Evolutionary conservation across 1,140 invertebrate genomes (phyloP).

Genomic region (Papilio machaon): DNA sequence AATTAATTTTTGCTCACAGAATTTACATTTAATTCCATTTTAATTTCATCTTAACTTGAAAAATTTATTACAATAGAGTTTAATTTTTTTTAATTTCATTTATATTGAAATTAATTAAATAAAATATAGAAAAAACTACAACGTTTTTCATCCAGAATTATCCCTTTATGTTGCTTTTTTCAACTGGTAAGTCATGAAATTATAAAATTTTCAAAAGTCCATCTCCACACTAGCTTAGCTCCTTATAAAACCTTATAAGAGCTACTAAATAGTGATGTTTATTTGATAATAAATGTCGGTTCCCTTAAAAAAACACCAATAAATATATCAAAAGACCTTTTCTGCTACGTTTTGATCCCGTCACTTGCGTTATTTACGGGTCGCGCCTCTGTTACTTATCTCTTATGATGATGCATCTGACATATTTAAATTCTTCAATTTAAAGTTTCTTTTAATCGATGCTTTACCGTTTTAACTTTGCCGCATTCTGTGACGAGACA

Average conservation of each 20-base stretch:
- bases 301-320: slow-evolving; percentile 63
- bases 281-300: slow-evolving; percentile 67
- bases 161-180: too few species aligned
- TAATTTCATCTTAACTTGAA: too few species aligned
- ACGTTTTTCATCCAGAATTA: too few species aligned
- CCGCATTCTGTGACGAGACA: not conserved
- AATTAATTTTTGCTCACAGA: not conserved
- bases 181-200: not conserved
- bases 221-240: slow-evolving; percentile 46
- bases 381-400: slow-evolving; percentile 13
- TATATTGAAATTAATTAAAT: too few species aligned
- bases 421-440: slow-evolving; percentile 31
- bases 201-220: slow-evolving; percentile 20
- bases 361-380: slow-evolving; percentile 42
- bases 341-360: slow-evolving; percentile 57
- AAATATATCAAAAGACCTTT: slow-evolving; percentile 70
- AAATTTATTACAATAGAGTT: too few species aligned
- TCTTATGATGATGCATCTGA: slow-evolving; percentile 20
- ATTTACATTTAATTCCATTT: too few species aligned
- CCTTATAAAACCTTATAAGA: slow-evolving; percentile 66
- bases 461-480: slow-evolving; percentile 4
- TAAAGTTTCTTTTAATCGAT: slow-evolving; percentile 8
- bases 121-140: too few species aligned
- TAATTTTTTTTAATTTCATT: too few species aligned
- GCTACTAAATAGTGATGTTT: slow-evolving; percentile 78